Evolutionary conservation across 37 sponge, comb jelly and placozoan genomes (phyloP).

Genomic region (Beroe ovata): DNA sequence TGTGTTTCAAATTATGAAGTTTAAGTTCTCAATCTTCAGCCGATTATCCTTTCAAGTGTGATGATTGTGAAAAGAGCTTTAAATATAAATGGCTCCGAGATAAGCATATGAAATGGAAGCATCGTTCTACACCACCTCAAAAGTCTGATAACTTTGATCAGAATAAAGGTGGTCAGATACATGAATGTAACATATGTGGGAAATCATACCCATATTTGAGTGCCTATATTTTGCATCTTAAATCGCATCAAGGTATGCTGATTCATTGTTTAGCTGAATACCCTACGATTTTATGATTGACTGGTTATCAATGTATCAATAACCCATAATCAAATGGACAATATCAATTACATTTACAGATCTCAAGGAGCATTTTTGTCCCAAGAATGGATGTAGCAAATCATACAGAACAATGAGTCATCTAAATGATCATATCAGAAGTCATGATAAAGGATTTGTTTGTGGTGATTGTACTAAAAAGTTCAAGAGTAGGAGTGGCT

Average conservation of each 20-base stretch:
- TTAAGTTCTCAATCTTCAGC: too few species aligned
- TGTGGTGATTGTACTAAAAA: background rate
- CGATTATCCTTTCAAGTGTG: background rate
- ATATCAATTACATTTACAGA: background rate
- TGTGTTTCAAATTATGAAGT: too few species aligned
- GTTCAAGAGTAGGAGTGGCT: slow-evolving; percentile 44
- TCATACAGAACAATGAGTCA: slow-evolving; percentile 26
- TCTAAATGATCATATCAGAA: slow-evolving; percentile 14
- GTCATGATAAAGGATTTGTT: slow-evolving; percentile 18
- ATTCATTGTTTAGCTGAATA: too few species aligned
- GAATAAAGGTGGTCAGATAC: background rate
- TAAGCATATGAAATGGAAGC: slow-evolving; percentile 12
- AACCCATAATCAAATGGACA: too few species aligned
- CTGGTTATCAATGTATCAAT: too few species aligned
- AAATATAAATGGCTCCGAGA: slow-evolving; percentile 14
- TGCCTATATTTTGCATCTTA: background rate
- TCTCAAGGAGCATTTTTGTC: slow-evolving; percentile 1
- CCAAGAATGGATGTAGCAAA: slow-evolving; percentile 26
- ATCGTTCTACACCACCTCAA: background rate
- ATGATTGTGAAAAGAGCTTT: background rate
- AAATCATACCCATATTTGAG: slow-evolving; percentile 14
- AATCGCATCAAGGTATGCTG: slow-evolving; percentile 25
- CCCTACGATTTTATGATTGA: too few species aligned
- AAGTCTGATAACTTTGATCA: background rate
- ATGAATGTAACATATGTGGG: background rate